Percentiles rank a stretch among this genome's conserved stretches.
These are phyloP conservation scores for Crocuta crocuta DNA, from an alignment of 2,113 vertebrate species.

Conservation along the genomic window DNA sequence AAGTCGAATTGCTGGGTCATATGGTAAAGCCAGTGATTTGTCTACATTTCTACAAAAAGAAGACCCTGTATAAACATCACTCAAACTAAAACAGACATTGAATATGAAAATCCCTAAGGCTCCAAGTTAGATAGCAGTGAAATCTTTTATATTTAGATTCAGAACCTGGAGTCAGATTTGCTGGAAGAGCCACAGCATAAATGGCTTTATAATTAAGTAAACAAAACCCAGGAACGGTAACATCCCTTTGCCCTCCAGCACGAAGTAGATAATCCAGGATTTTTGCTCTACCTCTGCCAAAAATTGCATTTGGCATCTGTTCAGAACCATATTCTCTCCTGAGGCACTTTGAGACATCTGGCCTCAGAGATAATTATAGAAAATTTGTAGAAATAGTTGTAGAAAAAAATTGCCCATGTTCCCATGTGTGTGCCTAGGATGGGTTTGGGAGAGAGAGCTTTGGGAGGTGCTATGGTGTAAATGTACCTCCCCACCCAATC, in stretches of 20 bases:
- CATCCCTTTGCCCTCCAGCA: constrained; percentile 32
- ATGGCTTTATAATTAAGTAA: constrained; percentile 68
- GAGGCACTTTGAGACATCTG: constrained; percentile 43
- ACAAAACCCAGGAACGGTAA: constrained; percentile 43
- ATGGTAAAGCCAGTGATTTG: neutral
- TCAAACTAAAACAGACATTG: neutral
- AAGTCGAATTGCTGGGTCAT: neutral
- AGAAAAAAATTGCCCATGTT: neutral
- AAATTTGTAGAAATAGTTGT: neutral
- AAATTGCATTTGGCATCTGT: constrained; percentile 66
- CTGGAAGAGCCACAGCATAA: neutral
- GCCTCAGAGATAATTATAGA: neutral
- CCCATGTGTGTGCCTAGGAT: neutral
- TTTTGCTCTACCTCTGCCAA: constrained; percentile 62
- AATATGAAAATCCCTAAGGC: neutral
- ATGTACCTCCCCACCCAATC: neutral
- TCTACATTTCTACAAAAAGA: neutral
- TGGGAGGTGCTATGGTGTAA: neutral
- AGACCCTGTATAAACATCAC: neutral
- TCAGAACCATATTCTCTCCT: constrained; percentile 47
- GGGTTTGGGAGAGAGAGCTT: neutral
- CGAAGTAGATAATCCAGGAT: constrained; percentile 59
- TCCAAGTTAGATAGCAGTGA: constrained; percentile 5
- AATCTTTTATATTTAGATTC: constrained; percentile 55
- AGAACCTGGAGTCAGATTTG: constrained; percentile 52